Evolutionary conservation across 2,113 vertebrate species (phyloP).

Genomic region (Panurus biarmicus): DNA sequence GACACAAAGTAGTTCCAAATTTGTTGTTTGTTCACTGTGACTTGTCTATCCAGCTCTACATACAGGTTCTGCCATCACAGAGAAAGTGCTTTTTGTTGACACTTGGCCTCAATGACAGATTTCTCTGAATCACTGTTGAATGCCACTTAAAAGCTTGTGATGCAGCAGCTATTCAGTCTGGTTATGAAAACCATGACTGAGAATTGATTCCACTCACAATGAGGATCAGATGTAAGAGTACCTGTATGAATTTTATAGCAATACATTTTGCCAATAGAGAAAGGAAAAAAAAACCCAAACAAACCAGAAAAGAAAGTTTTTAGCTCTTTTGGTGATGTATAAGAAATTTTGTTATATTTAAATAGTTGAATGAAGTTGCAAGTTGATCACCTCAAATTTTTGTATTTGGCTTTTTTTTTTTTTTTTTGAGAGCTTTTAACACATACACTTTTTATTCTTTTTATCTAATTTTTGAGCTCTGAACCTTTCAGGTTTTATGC

Average conservation of each 20-base stretch:
- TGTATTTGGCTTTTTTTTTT: neutral
- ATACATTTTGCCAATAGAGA: neutral
- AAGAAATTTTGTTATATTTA: neutral
- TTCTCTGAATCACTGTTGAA: neutral
- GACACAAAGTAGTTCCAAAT: neutral
- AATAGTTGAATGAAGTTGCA: neutral
- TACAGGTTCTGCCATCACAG: neutral
- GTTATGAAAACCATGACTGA: neutral
- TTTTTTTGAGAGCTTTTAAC: neutral
- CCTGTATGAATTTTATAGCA: neutral
- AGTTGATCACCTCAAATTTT: neutral
- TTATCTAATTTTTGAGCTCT: neutral
- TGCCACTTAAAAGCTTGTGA: neutral
- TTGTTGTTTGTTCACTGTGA: neutral
- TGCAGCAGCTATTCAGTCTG: neutral
- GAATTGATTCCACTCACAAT: neutral
- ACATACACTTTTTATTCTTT: neutral
- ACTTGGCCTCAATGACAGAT: neutral
- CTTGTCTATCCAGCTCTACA: neutral
- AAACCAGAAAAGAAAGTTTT: neutral
- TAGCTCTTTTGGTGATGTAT: neutral
- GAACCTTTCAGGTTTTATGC: neutral
- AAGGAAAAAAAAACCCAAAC: neutral
- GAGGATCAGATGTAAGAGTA: slow-evolving; percentile 1
- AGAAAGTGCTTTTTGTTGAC: slow-evolving; percentile 1